Percentiles rank a stretch among this genome's conserved stretches.
Evolutionary conservation across 2,888 invertebrate genomes (phyloP).

Genomic region (Trissolcus japonicus): DNA sequence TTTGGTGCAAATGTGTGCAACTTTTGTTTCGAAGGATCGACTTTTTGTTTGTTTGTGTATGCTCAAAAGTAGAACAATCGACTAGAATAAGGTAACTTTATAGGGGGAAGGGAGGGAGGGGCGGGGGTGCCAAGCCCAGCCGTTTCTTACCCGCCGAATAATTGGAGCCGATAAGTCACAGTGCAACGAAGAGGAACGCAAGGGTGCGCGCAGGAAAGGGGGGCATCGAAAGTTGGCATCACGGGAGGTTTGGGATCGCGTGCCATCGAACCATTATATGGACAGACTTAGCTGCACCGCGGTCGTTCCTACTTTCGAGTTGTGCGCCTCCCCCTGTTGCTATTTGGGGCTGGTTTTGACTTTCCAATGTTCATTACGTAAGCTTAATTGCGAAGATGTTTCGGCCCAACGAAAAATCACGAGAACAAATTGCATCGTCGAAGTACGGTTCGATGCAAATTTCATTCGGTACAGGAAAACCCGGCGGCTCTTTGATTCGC

Average conservation of each 20-base stretch:
- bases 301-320: slow-evolving; percentile 72
- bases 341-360: slow-evolving; percentile 68
- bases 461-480: slow-evolving; percentile 30
- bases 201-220: slow-evolving; percentile 50
- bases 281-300: slow-evolving; percentile 71
- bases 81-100: slow-evolving; percentile 56
- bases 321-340: slow-evolving; percentile 65
- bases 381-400: slow-evolving; percentile 59
- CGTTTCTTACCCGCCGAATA: slow-evolving; percentile 72
- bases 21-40: no score
- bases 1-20: no score
- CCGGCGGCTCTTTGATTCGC: slow-evolving; percentile 29
- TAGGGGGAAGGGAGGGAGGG: no score
- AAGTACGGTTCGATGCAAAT: slow-evolving; percentile 29
- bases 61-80: slow-evolving; percentile 56
- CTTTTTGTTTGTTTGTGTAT: slow-evolving; percentile 46
- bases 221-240: slow-evolving; percentile 69
- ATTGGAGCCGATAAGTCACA: slow-evolving; percentile 76
- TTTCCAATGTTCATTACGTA: slow-evolving; percentile 64
- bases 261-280: slow-evolving; percentile 73
- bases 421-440: slow-evolving; percentile 48
- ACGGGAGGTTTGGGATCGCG: slow-evolving; percentile 71
- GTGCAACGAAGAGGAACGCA: slow-evolving; percentile 60
- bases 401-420: slow-evolving; percentile 32
- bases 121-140: slow-evolving; percentile 61